Conservation (phyloP, 2,888 invertebrate species). For the Torymus tubicola region DNA sequence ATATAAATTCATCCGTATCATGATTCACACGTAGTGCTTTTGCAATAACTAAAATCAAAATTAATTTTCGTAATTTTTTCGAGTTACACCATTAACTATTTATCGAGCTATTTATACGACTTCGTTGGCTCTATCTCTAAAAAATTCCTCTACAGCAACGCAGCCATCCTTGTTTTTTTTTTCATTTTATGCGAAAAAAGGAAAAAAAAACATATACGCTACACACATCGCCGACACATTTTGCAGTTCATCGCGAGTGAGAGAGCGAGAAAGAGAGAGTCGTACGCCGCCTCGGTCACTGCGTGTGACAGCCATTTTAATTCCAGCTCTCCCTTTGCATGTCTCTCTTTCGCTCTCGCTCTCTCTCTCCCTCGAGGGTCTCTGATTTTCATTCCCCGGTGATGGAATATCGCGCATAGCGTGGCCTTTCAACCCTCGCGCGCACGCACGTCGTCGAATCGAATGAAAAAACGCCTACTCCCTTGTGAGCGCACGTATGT, state of each 20-base stretch:
- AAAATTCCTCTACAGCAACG: too few species aligned
- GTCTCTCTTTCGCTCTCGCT: too few species aligned
- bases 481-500: neutral
- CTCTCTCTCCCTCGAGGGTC: constrained; percentile 63
- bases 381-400: constrained; percentile 66
- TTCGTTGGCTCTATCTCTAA: too few species aligned
- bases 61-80: too few species aligned
- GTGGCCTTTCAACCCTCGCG: constrained; percentile 52
- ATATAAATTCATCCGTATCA: too few species aligned
- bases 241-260: neutral
- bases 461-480: neutral
- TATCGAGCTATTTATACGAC: too few species aligned
- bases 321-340: constrained; percentile 60
- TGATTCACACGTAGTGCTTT: too few species aligned
- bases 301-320: constrained; percentile 74
- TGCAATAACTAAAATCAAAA: too few species aligned
- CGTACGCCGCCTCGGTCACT: constrained; percentile 58
- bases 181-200: neutral
- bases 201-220: too few species aligned
- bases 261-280: constrained; percentile 10
- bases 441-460: neutral
- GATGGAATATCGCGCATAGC: constrained; percentile 59
- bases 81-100: too few species aligned
- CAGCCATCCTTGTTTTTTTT: too few species aligned
- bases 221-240: neutral